phyloP scores from a whole-genome alignment of 2,113 vertebrate species.

The Python bivittatus region DNA sequence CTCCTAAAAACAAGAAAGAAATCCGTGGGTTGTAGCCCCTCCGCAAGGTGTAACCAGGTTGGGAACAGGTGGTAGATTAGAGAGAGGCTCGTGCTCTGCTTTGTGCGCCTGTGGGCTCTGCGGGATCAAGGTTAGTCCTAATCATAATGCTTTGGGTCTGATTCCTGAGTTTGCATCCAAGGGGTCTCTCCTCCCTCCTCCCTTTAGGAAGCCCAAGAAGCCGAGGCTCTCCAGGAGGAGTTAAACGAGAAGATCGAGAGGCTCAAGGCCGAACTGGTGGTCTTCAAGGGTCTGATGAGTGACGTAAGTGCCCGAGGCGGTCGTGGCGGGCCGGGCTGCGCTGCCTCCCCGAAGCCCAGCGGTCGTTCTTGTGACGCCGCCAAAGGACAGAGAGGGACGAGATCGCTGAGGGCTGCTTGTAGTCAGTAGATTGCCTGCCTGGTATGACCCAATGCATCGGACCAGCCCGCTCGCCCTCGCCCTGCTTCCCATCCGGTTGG shows the following conservation, averaged over 20 bases:
- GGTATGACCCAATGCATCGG: constrained; percentile 67
- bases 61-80: not conserved
- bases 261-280: constrained; percentile 94
- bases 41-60: not conserved
- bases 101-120: not conserved
- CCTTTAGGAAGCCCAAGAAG: constrained; percentile 84
- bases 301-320: constrained; percentile 84
- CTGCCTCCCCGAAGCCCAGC: not conserved
- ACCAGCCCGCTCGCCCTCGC: constrained; percentile 39
- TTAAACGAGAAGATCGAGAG: constrained; percentile 91
- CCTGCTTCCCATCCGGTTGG: constrained; percentile 69
- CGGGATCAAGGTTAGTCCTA: not conserved
- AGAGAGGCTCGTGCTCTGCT: not conserved
- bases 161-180: not conserved
- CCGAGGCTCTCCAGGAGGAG: constrained; percentile 87
- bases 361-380: fast-evolving
- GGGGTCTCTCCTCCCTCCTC: not conserved
- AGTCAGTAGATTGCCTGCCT: constrained; percentile 70
- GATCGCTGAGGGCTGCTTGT: constrained; percentile 66
- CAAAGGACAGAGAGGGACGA: constrained; percentile 38
- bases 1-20: not conserved
- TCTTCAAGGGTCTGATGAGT: constrained; percentile 97
- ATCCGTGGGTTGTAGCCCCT: not conserved
- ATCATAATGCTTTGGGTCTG: not conserved
- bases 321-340: not conserved